These are phyloP conservation scores for Calonectris borealis DNA, from an alignment of 2,113 vertebrate genomes.

Conservation along the genomic window DNA sequence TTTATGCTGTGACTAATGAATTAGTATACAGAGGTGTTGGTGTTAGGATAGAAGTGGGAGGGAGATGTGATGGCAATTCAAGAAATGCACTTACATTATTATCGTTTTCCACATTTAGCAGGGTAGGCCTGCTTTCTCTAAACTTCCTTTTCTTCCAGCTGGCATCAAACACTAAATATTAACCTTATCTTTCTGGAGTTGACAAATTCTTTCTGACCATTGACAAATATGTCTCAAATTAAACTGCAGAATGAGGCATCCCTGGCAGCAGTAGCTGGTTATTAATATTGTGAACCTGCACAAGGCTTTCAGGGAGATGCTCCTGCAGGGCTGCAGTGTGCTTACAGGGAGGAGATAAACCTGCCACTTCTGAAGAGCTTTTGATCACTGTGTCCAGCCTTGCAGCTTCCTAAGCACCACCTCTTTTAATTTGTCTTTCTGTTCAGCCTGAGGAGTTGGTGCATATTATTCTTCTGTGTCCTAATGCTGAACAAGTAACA, in stretches of 20 bases:
- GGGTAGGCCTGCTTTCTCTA: neutral
- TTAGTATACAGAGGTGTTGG: neutral
- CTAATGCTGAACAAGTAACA: neutral
- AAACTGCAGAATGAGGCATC: neutral
- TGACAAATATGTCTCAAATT: neutral
- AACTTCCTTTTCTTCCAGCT: neutral
- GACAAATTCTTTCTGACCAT: neutral
- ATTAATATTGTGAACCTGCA: neutral
- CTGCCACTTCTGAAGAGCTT: neutral
- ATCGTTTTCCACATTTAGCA: neutral
- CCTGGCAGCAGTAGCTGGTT: neutral
- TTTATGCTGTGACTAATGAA: neutral
- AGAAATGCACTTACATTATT: neutral
- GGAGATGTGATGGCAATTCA: neutral
- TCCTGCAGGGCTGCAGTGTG: neutral
- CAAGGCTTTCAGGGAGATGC: neutral
- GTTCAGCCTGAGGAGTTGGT: neutral
- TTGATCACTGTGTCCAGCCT: neutral
- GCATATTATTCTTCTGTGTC: neutral
- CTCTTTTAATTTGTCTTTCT: neutral
- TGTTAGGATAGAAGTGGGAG: neutral
- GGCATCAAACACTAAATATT: neutral
- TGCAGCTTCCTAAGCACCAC: neutral
- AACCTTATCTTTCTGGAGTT: neutral
- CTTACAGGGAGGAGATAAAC: neutral